A percentile compares a stretch with the other conserved stretches of the same genome.
These are phyloP conservation scores for Campoplex capitator DNA, from an alignment of 2,888 invertebrate genomes.

Conservation along the genomic window DNA sequence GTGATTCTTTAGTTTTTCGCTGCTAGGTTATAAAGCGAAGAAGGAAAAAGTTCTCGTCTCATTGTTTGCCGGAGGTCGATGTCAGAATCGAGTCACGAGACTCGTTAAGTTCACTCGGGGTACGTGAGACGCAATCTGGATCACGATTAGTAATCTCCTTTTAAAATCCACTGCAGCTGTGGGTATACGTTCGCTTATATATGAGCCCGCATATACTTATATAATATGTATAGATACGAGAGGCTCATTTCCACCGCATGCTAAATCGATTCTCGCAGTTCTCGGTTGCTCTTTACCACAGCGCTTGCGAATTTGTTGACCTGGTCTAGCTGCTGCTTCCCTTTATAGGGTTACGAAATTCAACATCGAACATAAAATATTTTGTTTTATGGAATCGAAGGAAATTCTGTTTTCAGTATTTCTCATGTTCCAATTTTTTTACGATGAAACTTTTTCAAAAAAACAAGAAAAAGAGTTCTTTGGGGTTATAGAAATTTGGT, in stretches of 20 bases:
- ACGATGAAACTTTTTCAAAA: too few species aligned
- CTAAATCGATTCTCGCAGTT: conserved; percentile 44
- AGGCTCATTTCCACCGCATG: not conserved
- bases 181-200: not conserved
- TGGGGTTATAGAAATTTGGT: not conserved
- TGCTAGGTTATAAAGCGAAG: not conserved
- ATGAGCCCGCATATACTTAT: not conserved
- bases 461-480: not conserved
- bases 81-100: conserved; percentile 56
- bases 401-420: not conserved
- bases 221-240: conserved; percentile 9
- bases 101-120: conserved; percentile 59
- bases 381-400: not conserved
- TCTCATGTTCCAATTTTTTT: too few species aligned
- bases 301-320: not conserved
- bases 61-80: conserved; percentile 39
- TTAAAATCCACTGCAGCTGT: conserved; percentile 40
- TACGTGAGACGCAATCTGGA: conserved; percentile 58
- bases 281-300: conserved; percentile 19
- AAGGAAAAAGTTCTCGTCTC: not conserved
- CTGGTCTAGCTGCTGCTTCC: not conserved
- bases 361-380: not conserved
- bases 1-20: not conserved
- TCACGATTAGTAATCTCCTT: conserved; percentile 54
- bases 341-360: not conserved